Evolutionary conservation across 1,140 invertebrate genomes (phyloP).

Genomic region (Xylocopa sonorina): DNA sequence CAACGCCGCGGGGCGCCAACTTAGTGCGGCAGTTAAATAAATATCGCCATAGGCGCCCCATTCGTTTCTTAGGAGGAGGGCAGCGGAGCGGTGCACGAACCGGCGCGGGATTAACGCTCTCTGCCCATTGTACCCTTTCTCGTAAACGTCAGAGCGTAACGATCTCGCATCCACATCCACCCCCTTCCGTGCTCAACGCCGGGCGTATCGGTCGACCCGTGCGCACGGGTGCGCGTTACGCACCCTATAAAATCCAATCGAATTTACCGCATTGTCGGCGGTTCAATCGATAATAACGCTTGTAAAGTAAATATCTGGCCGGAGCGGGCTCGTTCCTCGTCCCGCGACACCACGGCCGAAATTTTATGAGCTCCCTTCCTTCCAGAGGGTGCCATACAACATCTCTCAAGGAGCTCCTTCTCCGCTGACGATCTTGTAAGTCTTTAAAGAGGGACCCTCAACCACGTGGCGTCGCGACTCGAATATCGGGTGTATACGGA

Average conservation of each 20-base stretch:
- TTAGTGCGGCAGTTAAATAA: constrained; percentile 75
- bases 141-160: constrained; percentile 53
- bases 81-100: constrained; percentile 42
- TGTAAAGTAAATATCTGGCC: not conserved
- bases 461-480: too few relatives aligned
- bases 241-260: constrained; percentile 56
- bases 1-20: constrained; percentile 70
- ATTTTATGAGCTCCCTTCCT: constrained; percentile 5
- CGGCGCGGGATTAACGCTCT: constrained; percentile 58
- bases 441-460: not conserved
- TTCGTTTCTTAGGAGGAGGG: constrained; percentile 68
- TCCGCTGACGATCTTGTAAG: not conserved
- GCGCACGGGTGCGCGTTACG: constrained; percentile 46
- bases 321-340: too few relatives aligned
- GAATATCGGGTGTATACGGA: too few relatives aligned
- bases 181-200: not conserved
- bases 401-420: not conserved
- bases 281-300: constrained; percentile 22
- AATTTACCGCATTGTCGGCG: constrained; percentile 48
- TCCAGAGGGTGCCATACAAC: not conserved
- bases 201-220: not conserved
- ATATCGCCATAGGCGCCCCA: constrained; percentile 69
- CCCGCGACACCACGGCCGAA: not conserved
- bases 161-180: not conserved
- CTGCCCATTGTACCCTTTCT: constrained; percentile 61